Percentiles rank a stretch among this genome's conserved stretches.
Evolutionary conservation across 2,113 vertebrate species (phyloP).

Genomic region (Colistium nudipinnis): DNA sequence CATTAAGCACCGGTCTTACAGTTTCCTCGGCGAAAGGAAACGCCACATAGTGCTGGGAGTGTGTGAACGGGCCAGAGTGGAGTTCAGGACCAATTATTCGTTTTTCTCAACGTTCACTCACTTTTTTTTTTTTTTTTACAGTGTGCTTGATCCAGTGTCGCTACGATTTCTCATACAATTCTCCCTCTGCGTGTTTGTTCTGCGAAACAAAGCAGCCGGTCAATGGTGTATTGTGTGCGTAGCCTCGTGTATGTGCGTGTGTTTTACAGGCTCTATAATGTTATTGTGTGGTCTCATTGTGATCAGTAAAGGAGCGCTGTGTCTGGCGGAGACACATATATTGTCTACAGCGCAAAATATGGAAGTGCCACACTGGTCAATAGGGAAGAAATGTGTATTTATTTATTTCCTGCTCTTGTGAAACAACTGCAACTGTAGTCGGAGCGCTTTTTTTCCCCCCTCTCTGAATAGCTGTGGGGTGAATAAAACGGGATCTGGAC

Average conservation of each 20-base stretch:
- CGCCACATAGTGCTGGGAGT: constrained; percentile 33
- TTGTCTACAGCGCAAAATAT: constrained; percentile 71
- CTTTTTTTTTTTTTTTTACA: constrained; percentile 47
- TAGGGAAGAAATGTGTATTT: constrained; percentile 68
- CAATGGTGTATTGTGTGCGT: constrained; percentile 71
- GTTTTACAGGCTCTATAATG: constrained; percentile 55
- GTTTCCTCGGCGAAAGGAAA: constrained; percentile 61
- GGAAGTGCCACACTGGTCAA: constrained; percentile 53
- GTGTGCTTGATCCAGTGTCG: constrained; percentile 59
- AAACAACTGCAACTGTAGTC: constrained; percentile 27
- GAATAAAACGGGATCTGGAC: constrained; percentile 38
- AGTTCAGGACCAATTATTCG: constrained; percentile 56
- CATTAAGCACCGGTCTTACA: constrained; percentile 48
- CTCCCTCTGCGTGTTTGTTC: constrained; percentile 61
- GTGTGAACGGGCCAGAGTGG: constrained; percentile 62
- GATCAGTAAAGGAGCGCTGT: constrained; percentile 64
- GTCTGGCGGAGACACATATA: constrained; percentile 62
- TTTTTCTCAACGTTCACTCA: constrained; percentile 46
- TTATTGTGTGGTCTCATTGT: constrained; percentile 75
- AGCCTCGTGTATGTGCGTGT: constrained; percentile 44
- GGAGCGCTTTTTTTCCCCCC: constrained; percentile 22
- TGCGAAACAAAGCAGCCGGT: constrained; percentile 72
- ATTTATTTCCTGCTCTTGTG: constrained; percentile 74
- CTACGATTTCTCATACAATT: constrained; percentile 73
- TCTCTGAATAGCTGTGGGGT: constrained; percentile 10